Conservation (phyloP, 2,113 vertebrate species). For the Psephotus haematonotus region DNA sequence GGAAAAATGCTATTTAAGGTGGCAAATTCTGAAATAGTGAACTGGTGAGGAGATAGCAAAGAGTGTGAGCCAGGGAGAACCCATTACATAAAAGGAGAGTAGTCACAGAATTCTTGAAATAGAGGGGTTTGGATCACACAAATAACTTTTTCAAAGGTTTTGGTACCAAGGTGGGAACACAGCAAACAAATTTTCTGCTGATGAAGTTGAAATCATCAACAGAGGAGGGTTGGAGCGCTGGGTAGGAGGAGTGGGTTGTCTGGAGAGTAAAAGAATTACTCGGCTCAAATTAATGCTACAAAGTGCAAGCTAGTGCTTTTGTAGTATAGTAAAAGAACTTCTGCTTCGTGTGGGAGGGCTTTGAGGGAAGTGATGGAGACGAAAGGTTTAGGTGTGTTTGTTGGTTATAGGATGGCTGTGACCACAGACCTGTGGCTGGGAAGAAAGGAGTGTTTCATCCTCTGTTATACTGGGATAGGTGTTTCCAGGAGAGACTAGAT, state of each 20-base stretch:
- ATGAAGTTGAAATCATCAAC: not conserved
- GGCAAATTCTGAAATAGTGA: not conserved
- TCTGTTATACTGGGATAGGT: not conserved
- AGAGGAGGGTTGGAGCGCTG: not conserved
- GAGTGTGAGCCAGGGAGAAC: not conserved
- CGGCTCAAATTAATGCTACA: not conserved
- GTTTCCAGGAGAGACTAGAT: not conserved
- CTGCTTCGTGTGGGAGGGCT: not conserved
- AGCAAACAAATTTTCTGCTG: not conserved
- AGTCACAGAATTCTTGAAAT: not conserved
- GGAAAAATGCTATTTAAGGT: not conserved
- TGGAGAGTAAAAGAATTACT: not conserved
- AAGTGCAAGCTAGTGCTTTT: not conserved
- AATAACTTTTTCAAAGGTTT: not conserved
- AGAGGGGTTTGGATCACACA: not conserved
- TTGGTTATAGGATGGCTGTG: not conserved
- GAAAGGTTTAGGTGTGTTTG: not conserved
- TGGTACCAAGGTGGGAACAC: not conserved
- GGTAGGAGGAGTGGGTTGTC: not conserved
- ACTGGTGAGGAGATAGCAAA: not conserved
- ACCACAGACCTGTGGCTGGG: not conserved
- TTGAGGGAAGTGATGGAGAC: rapidly evolving
- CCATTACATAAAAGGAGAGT: not conserved
- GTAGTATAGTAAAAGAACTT: not conserved
- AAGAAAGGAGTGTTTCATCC: not conserved